Base-by-base conservation (phyloP, 1,140 invertebrate genomes). In the Pararge aegeria region DNA sequence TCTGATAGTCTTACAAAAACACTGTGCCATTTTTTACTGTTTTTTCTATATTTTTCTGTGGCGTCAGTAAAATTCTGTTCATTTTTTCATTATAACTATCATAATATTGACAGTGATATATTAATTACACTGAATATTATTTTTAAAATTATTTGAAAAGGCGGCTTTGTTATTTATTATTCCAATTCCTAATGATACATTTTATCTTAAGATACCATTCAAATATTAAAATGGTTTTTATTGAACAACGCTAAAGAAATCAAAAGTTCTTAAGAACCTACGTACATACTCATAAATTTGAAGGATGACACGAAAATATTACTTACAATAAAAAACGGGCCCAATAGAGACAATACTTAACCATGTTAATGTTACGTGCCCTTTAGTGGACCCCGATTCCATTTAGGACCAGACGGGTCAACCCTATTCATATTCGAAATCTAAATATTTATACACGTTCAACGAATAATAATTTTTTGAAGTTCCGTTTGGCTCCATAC, bases 371-470 rank as follows among this genome's bases (percentile, higher is more conserved):
- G 38, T 49, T 62, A 61, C 66, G 60, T 66, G 62, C 40, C 53
- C 61, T 56, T 24, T 55, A 60, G 55, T 15, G 42, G 24, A 64
- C 68, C 64, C 66, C 72, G 73, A 75, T 70, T 75, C 57, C 42
- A 52, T 50, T 76, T 66, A 67, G 59, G 38, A 56, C 51, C 61
- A 70, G 66, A 65, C 68, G 68, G 78, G 75, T 80, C 75, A 83
- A 83, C 56, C 62, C 53, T 51, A 74, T 80, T 75, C 71, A 73
- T 61, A 65, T 67, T 69, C 67, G 61, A 57, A 73, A 73, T 62
- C 75, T 75, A 68, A 78, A 82, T 82, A 82, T 82, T 78, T 78
- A 80, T 70, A 24, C 50, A 68, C 61, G 61, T 66, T 46, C 13
- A 54, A 66, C 49, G 61, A 66, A 67, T 70, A 58, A 63, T 62